Base-by-base conservation (phyloP, 2,797 vertebrate genomes). In the Gastrophryne carolinensis region DNA sequence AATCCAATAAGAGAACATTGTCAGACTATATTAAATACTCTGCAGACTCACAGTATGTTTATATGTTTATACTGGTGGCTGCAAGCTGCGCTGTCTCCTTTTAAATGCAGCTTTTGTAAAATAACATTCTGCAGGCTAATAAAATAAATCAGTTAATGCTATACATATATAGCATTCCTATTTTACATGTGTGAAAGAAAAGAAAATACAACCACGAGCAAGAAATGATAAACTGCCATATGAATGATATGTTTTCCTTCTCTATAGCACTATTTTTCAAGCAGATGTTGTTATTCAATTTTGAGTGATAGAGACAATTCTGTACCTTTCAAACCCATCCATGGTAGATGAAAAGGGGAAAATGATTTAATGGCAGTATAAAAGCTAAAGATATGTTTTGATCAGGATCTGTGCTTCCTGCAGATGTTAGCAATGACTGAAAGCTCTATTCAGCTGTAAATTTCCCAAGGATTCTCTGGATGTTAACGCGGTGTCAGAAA, bases 231-330 rank as follows among this genome's bases (percentile, higher is more conserved):
- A 83, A 81, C 78, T 83, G 79, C 79, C 82, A 74, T 81, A 79
- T 70, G 81, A 83, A 82, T 58, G 79, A 84, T 81, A 82, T 83
- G 81, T 85, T 83, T 85, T 80, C 82, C 84, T 78, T 78, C 82
- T 78, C 77, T 84, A 67, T 80, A 80, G 78, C 78, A 82, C 23
- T 85, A 79, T 85, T 88, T 84, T 73, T 76, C 79, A 83, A 84
- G 82, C 84, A 86, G 83, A 84, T 83, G 83, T 69, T 77, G 75
- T 86, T 86, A 80, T 81, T 85, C 83, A 80, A 78, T 82, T 86
- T 79, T 54, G 67, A 86, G 82, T 85, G 85, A 88, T 82, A 81
- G 83, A 84, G 84, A 83, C 79, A 79, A 83, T 87, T 86, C 85
- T 80, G 80, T 85, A 81, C 81, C 83, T 83, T 82, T 84, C 82